Percentiles rank a stretch among this genome's conserved stretches.
These are phyloP conservation scores for Pyxicephalus adspersus DNA, from an alignment of 2,113 vertebrate genomes.

Conservation along the genomic window DNA sequence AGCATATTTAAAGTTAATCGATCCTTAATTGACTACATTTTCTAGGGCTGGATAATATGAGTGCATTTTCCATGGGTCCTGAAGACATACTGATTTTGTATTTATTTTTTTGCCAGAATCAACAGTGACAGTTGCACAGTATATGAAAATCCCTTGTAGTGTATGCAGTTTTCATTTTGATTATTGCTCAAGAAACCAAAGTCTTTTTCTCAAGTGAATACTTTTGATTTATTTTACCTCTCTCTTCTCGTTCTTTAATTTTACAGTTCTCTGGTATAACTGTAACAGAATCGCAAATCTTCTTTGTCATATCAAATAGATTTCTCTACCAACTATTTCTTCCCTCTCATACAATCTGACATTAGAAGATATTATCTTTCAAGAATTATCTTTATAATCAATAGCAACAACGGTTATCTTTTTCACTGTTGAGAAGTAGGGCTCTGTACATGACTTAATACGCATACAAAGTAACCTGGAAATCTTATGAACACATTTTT, in stretches of 20 bases:
- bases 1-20: too few relatives aligned
- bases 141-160: constrained; percentile 1
- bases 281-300: constrained; percentile 42
- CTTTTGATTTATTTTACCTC: constrained; percentile 40
- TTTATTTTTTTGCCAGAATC: not conserved
- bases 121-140: too few relatives aligned
- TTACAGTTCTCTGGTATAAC: constrained; percentile 8
- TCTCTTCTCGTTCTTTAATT: constrained; percentile 26
- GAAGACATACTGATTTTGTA: not conserved
- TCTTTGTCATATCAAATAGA: constrained; percentile 14
- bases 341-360: not conserved
- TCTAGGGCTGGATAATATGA: too few relatives aligned
- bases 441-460: not conserved
- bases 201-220: not conserved
- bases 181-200: constrained; percentile 16
- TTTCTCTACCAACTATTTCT: constrained; percentile 22
- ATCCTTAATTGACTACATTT: too few relatives aligned
- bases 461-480: constrained; percentile 13
- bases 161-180: constrained; percentile 20
- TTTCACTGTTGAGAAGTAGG: not conserved
- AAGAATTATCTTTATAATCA: constrained; percentile 28
- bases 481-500: constrained; percentile 10
- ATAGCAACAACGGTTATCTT: constrained; percentile 11
- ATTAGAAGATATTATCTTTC: constrained; percentile 20
- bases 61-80: too few relatives aligned